Evolutionary conservation across 2,888 invertebrate genomes (phyloP).

Genomic region (Melitaea athalia): DNA sequence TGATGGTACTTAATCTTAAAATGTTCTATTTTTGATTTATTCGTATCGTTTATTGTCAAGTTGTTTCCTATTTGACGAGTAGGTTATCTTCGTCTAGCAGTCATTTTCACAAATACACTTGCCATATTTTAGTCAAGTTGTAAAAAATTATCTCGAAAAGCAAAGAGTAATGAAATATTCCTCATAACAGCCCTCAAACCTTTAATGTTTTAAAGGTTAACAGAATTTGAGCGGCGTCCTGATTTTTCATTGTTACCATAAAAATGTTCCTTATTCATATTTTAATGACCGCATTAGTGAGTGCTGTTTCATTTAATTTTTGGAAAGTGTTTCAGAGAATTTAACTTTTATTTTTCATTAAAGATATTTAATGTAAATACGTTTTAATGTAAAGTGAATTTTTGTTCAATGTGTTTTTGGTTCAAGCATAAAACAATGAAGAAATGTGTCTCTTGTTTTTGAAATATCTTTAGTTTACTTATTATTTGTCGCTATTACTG

Average conservation of each 20-base stretch:
- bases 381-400: too few species aligned
- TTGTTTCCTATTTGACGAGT: neutral
- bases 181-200: slow-evolving; percentile 9
- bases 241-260: slow-evolving; percentile 24
- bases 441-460: too few species aligned
- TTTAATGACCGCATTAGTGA: slow-evolving; percentile 3
- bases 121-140: neutral
- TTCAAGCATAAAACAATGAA: too few species aligned
- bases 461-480: too few species aligned
- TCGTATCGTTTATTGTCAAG: too few species aligned
- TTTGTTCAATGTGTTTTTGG: too few species aligned
- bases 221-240: slow-evolving; percentile 24
- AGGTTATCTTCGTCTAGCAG: too few species aligned
- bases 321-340: neutral
- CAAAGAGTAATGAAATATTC: slow-evolving; percentile 12
- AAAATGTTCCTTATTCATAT: slow-evolving; percentile 11
- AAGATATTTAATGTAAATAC: neutral
- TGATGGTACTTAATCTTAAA: too few species aligned
- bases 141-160: slow-evolving; percentile 9
- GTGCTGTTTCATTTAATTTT: neutral
- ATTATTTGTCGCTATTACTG: too few species aligned
- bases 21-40: too few species aligned
- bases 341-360: neutral
- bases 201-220: slow-evolving; percentile 20
- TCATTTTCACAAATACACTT: too few species aligned